A percentile compares a stretch with the other conserved stretches of the same genome.
Conservation (phyloP, 2,888 invertebrate genomes). For the Lathronympha strigana region DNA sequence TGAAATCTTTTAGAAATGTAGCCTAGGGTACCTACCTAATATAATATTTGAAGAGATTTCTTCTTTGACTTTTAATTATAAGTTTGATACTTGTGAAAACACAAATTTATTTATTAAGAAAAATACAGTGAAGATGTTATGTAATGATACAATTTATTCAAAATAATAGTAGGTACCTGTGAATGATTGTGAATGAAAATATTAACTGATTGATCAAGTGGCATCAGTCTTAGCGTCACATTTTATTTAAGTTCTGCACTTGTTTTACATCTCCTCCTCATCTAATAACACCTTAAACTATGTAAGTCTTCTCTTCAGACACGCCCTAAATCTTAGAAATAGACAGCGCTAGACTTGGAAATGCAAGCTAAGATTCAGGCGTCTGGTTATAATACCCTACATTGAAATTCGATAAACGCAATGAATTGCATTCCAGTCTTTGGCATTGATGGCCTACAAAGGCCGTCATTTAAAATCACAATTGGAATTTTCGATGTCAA, state of each 20-base stretch:
- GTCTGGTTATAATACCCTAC: conserved; percentile 38
- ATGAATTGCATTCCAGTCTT: conserved; percentile 57
- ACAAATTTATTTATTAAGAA: no score
- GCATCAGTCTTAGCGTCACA: no score
- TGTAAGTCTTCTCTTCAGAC: conserved; percentile 38
- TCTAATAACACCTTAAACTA: conserved; percentile 32
- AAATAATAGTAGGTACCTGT: no score
- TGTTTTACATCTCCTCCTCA: conserved; percentile 4
- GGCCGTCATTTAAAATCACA: conserved; percentile 29
- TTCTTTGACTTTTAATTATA: no score
- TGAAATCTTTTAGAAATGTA: no score
- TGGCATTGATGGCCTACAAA: conserved; percentile 54
- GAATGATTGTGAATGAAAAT: no score
- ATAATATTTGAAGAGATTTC: no score
- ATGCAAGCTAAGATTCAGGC: conserved; percentile 40
- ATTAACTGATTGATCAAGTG: no score
- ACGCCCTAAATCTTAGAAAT: conserved; percentile 34
- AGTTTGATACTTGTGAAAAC: no score
- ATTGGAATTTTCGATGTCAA: conserved; percentile 20
- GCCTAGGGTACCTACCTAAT: no score
- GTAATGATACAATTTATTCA: no score
- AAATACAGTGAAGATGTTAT: no score
- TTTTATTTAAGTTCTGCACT: conserved; percentile 12
- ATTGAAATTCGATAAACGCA: conserved; percentile 44
- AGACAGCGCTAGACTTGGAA: conserved; percentile 32